Conservation (phyloP, 1,140 invertebrate species). For the Zaprionus davidi region DNA sequence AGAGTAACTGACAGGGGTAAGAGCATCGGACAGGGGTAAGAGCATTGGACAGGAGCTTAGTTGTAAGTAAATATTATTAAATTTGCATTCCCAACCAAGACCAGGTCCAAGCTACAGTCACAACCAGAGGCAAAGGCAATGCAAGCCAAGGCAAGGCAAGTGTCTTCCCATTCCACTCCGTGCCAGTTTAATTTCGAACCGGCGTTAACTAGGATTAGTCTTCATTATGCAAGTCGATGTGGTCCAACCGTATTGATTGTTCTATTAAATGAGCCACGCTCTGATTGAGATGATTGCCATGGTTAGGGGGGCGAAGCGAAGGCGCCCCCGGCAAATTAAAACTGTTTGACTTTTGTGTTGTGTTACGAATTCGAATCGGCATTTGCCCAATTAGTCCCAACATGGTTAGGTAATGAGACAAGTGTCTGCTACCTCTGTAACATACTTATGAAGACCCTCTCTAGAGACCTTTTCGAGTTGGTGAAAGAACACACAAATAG, state of each 20-base stretch:
- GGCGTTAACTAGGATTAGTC: conserved; percentile 76
- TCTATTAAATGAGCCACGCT: conserved; percentile 73
- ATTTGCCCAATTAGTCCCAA: conserved; percentile 65
- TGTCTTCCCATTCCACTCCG: not conserved
- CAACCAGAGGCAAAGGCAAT: conserved; percentile 15
- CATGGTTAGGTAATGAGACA: conserved; percentile 40
- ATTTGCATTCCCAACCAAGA: conserved; percentile 69
- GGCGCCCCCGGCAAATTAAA: conserved; percentile 60
- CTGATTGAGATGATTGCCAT: conserved; percentile 30
- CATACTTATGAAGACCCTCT: not conserved
- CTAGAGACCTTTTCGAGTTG: not conserved
- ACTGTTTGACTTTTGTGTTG: conserved; percentile 61
- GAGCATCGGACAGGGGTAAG: not conserved
- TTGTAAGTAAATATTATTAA: conserved; percentile 75
- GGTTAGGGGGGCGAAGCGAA: not conserved
- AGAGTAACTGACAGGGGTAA: not conserved
- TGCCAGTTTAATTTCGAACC: conserved; percentile 34
- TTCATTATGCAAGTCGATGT: conserved; percentile 67
- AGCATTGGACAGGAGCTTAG: conserved; percentile 40
- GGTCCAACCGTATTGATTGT: conserved; percentile 70
- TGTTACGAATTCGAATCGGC: conserved; percentile 53
- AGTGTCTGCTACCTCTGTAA: not conserved
- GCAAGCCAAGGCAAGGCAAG: conserved; percentile 43
- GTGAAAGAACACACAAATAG: too few species aligned
- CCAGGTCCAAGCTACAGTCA: not conserved